A percentile compares a stretch with the other conserved stretches of the same genome.
Evolutionary conservation across 2,797 vertebrate species (phyloP).

Genomic region (Avahi laniger): DNA sequence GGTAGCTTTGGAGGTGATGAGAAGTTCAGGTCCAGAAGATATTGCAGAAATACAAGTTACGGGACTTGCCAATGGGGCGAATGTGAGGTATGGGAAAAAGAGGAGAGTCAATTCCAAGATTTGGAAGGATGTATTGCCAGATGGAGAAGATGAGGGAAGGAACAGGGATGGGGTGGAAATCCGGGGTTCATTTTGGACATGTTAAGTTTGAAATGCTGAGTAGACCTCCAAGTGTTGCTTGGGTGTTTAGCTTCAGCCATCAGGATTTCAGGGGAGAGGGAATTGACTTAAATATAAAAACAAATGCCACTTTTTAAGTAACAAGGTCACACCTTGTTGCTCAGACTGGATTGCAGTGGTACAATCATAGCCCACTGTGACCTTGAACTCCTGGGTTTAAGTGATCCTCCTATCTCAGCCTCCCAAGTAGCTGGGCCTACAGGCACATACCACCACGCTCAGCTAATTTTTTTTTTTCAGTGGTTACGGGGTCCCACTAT

Average conservation of each 20-base stretch:
- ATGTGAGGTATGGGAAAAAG: neutral
- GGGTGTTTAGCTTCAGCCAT: neutral
- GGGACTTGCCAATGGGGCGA: neutral
- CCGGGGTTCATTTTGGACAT: neutral
- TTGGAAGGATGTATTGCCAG: neutral
- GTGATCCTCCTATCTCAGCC: neutral
- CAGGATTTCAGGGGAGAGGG: neutral
- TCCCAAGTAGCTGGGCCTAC: neutral
- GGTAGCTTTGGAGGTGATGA: neutral
- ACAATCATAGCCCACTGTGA: too few relatives aligned
- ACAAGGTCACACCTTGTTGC: neutral
- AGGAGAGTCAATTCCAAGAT: neutral
- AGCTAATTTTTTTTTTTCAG: neutral
- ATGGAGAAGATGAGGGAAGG: neutral
- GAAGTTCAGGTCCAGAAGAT: neutral
- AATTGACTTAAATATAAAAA: neutral
- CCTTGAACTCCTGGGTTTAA: neutral
- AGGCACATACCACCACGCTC: neutral
- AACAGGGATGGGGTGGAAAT: too few relatives aligned
- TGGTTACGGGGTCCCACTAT: neutral
- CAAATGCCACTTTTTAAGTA: neutral
- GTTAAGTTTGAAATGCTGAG: neutral
- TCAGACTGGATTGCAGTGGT: neutral
- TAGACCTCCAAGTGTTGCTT: neutral
- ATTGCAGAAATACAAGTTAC: neutral